Percentiles rank a stretch among this genome's conserved stretches.
phyloP scores from a whole-genome alignment of 1,140 invertebrate species.

The Drosophila sturtevanti region DNA sequence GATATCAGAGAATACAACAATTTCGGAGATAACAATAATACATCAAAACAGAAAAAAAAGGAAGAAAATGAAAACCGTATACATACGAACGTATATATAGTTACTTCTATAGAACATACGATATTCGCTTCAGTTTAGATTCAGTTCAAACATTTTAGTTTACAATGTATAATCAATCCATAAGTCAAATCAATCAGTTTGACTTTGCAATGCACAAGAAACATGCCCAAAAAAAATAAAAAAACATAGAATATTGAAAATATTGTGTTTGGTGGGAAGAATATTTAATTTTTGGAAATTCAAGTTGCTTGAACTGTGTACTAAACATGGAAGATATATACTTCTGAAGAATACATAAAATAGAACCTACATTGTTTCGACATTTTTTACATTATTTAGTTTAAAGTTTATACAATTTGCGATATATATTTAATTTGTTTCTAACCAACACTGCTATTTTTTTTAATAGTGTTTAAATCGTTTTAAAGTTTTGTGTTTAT shows the following conservation, averaged over 20 bases:
- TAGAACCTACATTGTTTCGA: background rate
- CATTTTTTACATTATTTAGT: constrained; percentile 18
- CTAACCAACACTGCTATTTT: too few species aligned
- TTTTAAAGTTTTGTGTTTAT: too few species aligned
- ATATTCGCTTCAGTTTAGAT: constrained; percentile 50
- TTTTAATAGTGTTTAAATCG: too few species aligned
- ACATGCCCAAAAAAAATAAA: constrained; percentile 64
- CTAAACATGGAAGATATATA: constrained; percentile 46
- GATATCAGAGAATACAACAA: constrained; percentile 23
- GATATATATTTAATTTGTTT: constrained; percentile 8
- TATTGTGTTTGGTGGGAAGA: constrained; percentile 32
- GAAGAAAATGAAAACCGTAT: constrained; percentile 50
- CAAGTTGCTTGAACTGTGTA: constrained; percentile 63
- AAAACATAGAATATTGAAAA: constrained; percentile 23
- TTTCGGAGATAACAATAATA: constrained; percentile 18
- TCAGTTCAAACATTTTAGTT: constrained; percentile 70
- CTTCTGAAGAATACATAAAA: constrained; percentile 6
- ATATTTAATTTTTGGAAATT: background rate
- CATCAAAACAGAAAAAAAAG: constrained; percentile 39
- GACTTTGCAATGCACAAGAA: constrained; percentile 54
- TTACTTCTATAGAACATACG: constrained; percentile 29
- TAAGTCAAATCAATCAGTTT: constrained; percentile 55
- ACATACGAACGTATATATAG: constrained; percentile 39
- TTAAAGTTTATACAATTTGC: constrained; percentile 21
- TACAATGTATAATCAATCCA: constrained; percentile 54